Evolutionary conservation across 1,140 invertebrate genomes (phyloP).

Genomic region (Tetramorium simillimum): DNA sequence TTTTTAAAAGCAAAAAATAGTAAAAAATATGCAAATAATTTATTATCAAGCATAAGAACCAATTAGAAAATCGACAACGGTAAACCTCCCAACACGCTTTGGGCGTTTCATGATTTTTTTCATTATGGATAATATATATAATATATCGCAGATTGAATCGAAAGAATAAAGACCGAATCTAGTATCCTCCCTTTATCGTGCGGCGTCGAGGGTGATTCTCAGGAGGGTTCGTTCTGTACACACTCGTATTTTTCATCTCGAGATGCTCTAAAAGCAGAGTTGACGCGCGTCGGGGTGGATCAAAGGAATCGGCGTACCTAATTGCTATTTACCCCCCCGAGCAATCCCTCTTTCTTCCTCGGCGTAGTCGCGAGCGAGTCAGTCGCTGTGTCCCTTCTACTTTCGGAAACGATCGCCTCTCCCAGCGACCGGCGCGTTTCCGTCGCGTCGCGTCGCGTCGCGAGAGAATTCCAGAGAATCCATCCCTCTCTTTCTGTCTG

Average conservation of each 20-base stretch:
- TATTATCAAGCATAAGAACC: no score
- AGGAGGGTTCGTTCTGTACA: neutral
- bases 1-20: no score
- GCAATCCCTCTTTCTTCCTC: neutral
- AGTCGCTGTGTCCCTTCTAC: neutral
- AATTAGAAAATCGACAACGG: no score
- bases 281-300: conserved; percentile 51
- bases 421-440: neutral
- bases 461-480: neutral
- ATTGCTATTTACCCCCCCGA: conserved; percentile 75
- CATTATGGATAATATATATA: no score
- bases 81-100: no score
- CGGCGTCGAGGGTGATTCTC: neutral
- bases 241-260: conserved; percentile 44
- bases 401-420: conserved; percentile 20
- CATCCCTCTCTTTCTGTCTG: neutral
- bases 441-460: conserved; percentile 6
- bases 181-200: neutral
- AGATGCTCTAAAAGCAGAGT: neutral
- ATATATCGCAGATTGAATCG: neutral
- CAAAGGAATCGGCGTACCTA: conserved; percentile 71
- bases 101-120: no score
- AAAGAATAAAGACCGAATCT: neutral
- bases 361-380: no score
- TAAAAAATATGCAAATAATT: no score